phyloP scores from a whole-genome alignment of 2,888 invertebrate genomes.

The Drosophila antonietae region DNA sequence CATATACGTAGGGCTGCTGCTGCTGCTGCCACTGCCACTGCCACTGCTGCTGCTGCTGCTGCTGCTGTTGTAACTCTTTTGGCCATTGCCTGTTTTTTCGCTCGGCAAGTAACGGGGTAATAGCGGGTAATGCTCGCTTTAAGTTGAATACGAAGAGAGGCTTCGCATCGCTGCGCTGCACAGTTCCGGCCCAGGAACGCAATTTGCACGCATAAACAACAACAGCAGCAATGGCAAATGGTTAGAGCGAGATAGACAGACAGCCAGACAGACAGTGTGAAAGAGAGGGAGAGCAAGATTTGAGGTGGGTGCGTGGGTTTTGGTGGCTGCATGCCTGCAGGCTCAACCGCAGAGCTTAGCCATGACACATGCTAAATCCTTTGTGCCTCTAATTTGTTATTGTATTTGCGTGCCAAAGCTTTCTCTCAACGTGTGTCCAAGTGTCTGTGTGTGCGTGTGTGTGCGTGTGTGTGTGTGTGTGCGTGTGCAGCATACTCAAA shows the following conservation, averaged over 20 bases:
- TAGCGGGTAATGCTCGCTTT: constrained; percentile 76
- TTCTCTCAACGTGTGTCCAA: constrained; percentile 17
- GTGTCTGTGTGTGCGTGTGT: constrained; percentile 14
- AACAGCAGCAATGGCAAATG: constrained; percentile 26
- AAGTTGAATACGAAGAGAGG: constrained; percentile 55
- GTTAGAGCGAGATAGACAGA: not conserved
- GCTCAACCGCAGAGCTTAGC: constrained; percentile 68
- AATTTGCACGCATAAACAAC: constrained; percentile 73
- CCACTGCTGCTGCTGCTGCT: not conserved
- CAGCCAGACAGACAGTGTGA: not conserved
- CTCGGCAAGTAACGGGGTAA: constrained; percentile 70
- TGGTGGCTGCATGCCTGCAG: constrained; percentile 19
- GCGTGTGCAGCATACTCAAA: constrained; percentile 55
- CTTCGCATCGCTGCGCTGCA: constrained; percentile 40
- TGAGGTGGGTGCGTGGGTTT: not conserved
- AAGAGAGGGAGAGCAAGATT: not conserved
- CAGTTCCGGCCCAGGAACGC: constrained; percentile 53
- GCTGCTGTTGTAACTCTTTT: constrained; percentile 43
- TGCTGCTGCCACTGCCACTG: not conserved
- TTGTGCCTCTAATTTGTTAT: constrained; percentile 79
- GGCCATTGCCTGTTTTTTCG: constrained; percentile 49
- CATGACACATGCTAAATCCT: constrained; percentile 77
- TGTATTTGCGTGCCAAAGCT: constrained; percentile 76
- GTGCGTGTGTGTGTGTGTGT: constrained; percentile 24
- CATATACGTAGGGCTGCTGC: constrained; percentile 6